Evolutionary conservation across 1,140 invertebrate genomes (phyloP).

Genomic region (Riptortus pedestris): DNA sequence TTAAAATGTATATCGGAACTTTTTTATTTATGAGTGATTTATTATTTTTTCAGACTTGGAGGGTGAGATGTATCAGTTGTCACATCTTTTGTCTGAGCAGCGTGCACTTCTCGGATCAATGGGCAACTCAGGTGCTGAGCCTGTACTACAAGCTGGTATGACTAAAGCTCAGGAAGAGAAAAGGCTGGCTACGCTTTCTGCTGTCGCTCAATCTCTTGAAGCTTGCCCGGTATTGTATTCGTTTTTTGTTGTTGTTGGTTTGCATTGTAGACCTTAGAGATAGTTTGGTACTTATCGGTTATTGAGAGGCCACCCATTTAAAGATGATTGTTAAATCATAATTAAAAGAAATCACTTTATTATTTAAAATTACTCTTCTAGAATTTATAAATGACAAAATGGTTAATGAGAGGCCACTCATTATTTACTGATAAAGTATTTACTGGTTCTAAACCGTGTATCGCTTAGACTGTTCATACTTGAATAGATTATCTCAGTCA

Average conservation of each 20-base stretch:
- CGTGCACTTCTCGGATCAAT: constrained; percentile 70
- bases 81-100: constrained; percentile 90
- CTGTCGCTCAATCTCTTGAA: constrained; percentile 78
- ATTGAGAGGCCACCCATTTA: too few relatives aligned
- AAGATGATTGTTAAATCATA: too few relatives aligned
- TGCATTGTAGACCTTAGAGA: too few relatives aligned
- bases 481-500: too few relatives aligned
- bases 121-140: constrained; percentile 37
- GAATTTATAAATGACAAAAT: too few relatives aligned
- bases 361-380: too few relatives aligned
- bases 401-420: too few relatives aligned
- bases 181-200: constrained; percentile 48
- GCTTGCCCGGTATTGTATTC: constrained; percentile 57
- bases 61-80: constrained; percentile 97
- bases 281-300: too few relatives aligned
- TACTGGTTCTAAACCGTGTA: too few relatives aligned
- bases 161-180: constrained; percentile 45
- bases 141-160: constrained; percentile 37
- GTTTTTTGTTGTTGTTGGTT: not conserved
- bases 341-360: too few relatives aligned
- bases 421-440: too few relatives aligned
- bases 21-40: not conserved
- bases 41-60: constrained; percentile 60
- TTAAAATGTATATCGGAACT: not conserved
- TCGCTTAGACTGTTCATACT: too few relatives aligned